Base-by-base conservation (phyloP, 2,888 invertebrate genomes). In the Eumacrocentrus americanus region DNA sequence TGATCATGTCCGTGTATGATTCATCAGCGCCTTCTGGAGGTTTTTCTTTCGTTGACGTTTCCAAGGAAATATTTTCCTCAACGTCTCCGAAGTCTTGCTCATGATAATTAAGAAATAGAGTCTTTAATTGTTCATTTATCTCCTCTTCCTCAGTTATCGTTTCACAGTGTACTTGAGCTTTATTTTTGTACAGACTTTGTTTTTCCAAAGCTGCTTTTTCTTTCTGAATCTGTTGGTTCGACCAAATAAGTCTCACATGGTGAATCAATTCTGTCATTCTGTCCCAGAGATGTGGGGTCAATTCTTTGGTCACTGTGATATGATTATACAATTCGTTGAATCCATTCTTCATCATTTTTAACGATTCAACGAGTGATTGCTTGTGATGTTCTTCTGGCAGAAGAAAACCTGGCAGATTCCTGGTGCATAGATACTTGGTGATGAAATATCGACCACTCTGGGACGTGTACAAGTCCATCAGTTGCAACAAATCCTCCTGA, bases 151-250 rank as follows among this genome's bases (percentile, higher is more conserved):
- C 92, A 16, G 88, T 84, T 72, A 88, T 85, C 16, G 86, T 85
- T 68, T 87, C 86, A 55, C 88, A 88, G 79, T 86, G 87, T 0
- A 87, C 86, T 12, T 66, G 82, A 78, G 81, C 86, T 86, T 87
- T 89, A 7, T 87, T 89, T 58, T 88, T 88, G 77, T 91, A 92
- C 44, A 95, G 81, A 67, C 89, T 89, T 54, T 91, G 91, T 60
- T 91, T 89, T 68, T 92, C 92, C 53, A 85, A 85, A 66, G 89
- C 87, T 69, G 87, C 86, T 69, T 83, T 84, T 66, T 88, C 87
- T 14, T 86, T 84, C 22, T 87, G 86, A 50, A 87, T 85, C 70
- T 92, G 89, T 69, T 93, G 91, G 59, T 87, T 84, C 71, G 88
- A 88, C 94, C 95, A 96, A 0, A 88, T 82, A 55, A 84, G 78